These are phyloP conservation scores for Phymorhynchus buccinoides DNA, from an alignment of 1,140 invertebrate genomes.

Conservation along the genomic window DNA sequence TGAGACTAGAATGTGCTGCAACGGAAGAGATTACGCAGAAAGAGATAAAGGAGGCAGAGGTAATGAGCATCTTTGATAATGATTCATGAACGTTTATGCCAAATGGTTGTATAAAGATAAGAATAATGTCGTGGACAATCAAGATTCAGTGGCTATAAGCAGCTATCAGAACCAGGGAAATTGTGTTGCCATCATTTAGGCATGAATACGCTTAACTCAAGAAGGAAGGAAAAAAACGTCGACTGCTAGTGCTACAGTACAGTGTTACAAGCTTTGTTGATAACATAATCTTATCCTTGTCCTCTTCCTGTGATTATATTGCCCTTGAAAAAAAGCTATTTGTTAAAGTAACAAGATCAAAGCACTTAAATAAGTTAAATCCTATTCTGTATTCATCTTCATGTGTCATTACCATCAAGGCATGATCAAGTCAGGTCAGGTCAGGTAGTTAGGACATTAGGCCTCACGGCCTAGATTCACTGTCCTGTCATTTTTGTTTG, in stretches of 20 bases:
- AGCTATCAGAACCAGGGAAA: background rate
- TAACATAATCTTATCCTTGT: no score
- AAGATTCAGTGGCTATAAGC: background rate
- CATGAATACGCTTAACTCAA: background rate
- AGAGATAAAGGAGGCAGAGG: slow-evolving; percentile 94
- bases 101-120: background rate
- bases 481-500: no score
- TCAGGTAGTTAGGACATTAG: no score
- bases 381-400: no score
- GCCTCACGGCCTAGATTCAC: no score
- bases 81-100: background rate
- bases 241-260: background rate
- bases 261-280: no score
- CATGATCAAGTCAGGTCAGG: no score
- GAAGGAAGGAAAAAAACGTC: background rate
- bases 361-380: no score
- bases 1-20: slow-evolving; percentile 92
- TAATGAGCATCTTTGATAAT: slow-evolving; percentile 70
- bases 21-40: slow-evolving; percentile 93
- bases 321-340: no score
- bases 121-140: background rate
- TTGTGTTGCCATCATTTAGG: background rate
- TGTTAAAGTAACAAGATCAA: no score
- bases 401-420: no score
- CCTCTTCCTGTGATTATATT: no score